phyloP scores from a whole-genome alignment of 2,113 vertebrate genomes.

The Lota lota region DNA sequence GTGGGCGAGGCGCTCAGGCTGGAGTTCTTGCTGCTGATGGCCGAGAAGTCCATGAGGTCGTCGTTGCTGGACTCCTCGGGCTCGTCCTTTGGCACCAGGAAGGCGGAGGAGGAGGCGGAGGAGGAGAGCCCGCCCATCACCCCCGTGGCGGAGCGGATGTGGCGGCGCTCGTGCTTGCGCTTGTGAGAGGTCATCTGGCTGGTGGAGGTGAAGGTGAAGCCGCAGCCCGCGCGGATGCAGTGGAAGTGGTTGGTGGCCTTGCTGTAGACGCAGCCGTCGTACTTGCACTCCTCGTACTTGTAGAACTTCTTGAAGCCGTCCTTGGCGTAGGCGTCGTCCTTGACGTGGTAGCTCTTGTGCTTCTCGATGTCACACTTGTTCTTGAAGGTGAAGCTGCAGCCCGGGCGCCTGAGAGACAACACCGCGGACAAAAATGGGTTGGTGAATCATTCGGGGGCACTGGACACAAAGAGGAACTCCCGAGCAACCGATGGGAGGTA shows the following conservation, averaged over 20 bases:
- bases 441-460: too few relatives aligned
- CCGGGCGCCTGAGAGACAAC: constrained; percentile 79
- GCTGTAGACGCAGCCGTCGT: constrained; percentile 98
- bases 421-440: too few relatives aligned
- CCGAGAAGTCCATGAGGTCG: constrained; percentile 95
- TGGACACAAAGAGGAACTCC: too few relatives aligned
- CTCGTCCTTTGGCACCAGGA: constrained; percentile 89
- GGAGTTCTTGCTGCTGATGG: constrained; percentile 98
- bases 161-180: constrained; percentile 95
- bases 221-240: constrained; percentile 95
- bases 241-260: constrained; percentile 99
- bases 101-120: constrained; percentile 66
- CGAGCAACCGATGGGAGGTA: too few relatives aligned
- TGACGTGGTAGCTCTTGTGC: constrained; percentile 99
- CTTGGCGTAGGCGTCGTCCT: constrained; percentile 98
- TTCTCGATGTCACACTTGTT: constrained; percentile 99
- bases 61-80: constrained; percentile 97
- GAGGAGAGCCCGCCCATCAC: constrained; percentile 84
- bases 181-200: constrained; percentile 99
- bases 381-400: constrained; percentile 98
- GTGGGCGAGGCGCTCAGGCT: constrained; percentile 98
- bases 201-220: constrained; percentile 99
- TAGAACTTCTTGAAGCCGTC: constrained; percentile 99
- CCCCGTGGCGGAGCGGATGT: constrained; percentile 84
- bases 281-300: constrained; percentile 98